Conservation (phyloP, 2,113 vertebrate genomes). For the Tachysurus fulvidraco region DNA sequence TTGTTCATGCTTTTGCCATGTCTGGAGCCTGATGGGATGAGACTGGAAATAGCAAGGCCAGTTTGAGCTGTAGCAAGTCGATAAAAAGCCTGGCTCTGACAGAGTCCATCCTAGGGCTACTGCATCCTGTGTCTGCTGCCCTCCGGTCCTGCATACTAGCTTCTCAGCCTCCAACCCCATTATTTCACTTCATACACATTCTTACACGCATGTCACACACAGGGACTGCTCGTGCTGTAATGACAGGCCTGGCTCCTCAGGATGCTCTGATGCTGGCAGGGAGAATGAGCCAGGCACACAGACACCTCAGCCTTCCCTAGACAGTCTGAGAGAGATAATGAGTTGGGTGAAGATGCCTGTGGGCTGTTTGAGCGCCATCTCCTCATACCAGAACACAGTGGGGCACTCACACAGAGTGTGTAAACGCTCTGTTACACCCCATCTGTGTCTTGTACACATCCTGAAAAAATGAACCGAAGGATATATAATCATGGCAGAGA, state of each 20-base stretch:
- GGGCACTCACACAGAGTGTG: constrained; percentile 27
- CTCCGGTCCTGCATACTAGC: background rate
- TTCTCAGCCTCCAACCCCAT: constrained; percentile 17
- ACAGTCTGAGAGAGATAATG: constrained; percentile 32
- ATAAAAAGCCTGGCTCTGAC: background rate
- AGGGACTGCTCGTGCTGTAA: constrained; percentile 41
- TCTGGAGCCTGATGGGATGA: constrained; percentile 28
- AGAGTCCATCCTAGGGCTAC: constrained; percentile 1
- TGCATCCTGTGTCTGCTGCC: constrained; percentile 16
- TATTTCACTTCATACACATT: constrained; percentile 41
- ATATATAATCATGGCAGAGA: constrained; percentile 30
- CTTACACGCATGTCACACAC: constrained; percentile 33
- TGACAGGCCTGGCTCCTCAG: constrained; percentile 40
- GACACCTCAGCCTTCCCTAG: constrained; percentile 24
- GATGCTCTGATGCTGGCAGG: constrained; percentile 13
- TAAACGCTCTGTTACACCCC: constrained; percentile 31
- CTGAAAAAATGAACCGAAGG: constrained; percentile 11
- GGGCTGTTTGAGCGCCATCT: constrained; percentile 15
- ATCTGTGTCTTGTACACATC: constrained; percentile 17
- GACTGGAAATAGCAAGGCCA: constrained; percentile 42
- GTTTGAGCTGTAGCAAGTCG: constrained; percentile 25
- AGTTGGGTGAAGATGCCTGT: constrained; percentile 32
- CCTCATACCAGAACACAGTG: constrained; percentile 20
- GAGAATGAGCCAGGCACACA: constrained; percentile 23
- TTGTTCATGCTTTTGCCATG: background rate